Conservation (phyloP, 2,888 invertebrate species). For the Amblyjoppa proteus region DNA sequence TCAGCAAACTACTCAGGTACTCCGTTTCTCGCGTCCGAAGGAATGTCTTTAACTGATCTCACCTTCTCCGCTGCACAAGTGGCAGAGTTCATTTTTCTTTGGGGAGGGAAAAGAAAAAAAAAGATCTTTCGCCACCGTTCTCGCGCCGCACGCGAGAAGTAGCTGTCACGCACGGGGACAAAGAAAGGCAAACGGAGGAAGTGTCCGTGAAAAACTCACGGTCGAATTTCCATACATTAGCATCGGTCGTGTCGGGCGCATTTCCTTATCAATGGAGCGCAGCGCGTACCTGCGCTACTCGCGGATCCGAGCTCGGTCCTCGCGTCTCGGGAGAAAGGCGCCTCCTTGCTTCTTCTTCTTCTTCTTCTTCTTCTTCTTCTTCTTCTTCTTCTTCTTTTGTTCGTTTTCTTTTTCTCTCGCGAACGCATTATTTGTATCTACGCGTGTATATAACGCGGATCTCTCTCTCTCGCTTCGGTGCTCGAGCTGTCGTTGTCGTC, state of each 20-base stretch:
- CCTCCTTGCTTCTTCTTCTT: constrained; percentile 13
- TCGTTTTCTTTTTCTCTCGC: constrained; percentile 6
- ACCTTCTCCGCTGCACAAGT: constrained; percentile 1
- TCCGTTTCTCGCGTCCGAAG: not conserved
- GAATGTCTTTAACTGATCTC: constrained; percentile 36
- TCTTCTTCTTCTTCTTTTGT: not conserved
- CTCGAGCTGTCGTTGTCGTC: constrained; percentile 27
- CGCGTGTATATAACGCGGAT: constrained; percentile 19
- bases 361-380: not conserved
- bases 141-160: constrained; percentile 16
- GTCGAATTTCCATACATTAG: constrained; percentile 80
- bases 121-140: constrained; percentile 42
- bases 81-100: constrained; percentile 19
- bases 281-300: constrained; percentile 46
- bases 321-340: constrained; percentile 27
- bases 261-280: constrained; percentile 75
- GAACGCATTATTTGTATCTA: constrained; percentile 61
- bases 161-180: constrained; percentile 8
- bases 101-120: constrained; percentile 12
- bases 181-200: constrained; percentile 45
- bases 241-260: constrained; percentile 77
- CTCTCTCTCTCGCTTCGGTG: constrained; percentile 32
- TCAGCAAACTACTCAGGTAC: constrained; percentile 33
- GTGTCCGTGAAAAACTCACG: constrained; percentile 68
- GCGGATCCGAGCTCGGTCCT: constrained; percentile 15